These are phyloP conservation scores for Menidia menidia DNA, from an alignment of 2,797 vertebrate genomes.

Conservation along the genomic window DNA sequence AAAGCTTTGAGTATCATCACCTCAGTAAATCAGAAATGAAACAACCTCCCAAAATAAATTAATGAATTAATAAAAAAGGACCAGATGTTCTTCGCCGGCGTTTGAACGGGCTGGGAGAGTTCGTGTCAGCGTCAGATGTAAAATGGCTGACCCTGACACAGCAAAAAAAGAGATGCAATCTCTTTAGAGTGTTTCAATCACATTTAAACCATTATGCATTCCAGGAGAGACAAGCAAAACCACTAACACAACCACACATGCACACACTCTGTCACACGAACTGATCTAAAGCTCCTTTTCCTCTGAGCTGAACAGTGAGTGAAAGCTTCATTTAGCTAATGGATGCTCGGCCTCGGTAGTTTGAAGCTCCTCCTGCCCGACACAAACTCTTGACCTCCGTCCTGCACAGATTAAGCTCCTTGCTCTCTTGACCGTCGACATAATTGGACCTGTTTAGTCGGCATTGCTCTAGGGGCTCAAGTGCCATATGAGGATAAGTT, in stretches of 20 bases:
- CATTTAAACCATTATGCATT: conserved; percentile 48
- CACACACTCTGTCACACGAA: conserved; percentile 31
- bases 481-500: conserved; percentile 14
- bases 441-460: conserved; percentile 34
- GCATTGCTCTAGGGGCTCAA: conserved; percentile 8
- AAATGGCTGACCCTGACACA: conserved; percentile 42
- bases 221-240: conserved; percentile 34
- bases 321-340: conserved; percentile 78
- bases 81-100: conserved; percentile 14
- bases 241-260: conserved; percentile 25
- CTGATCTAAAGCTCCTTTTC: conserved; percentile 54
- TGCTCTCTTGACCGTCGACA: conserved; percentile 36
- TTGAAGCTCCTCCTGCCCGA: conserved; percentile 32
- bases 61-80: not conserved
- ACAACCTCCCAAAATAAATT: not conserved
- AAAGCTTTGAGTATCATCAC: not conserved
- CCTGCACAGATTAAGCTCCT: conserved; percentile 46
- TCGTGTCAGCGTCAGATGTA: conserved; percentile 1
- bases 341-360: conserved; percentile 46
- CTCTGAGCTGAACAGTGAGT: conserved; percentile 47
- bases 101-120: conserved; percentile 6
- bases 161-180: conserved; percentile 36
- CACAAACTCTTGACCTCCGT: conserved; percentile 7
- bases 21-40: conserved; percentile 6
- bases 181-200: conserved; percentile 52